Base-by-base conservation (phyloP, 2,113 vertebrate genomes). In the Leucopsar rothschildi region DNA sequence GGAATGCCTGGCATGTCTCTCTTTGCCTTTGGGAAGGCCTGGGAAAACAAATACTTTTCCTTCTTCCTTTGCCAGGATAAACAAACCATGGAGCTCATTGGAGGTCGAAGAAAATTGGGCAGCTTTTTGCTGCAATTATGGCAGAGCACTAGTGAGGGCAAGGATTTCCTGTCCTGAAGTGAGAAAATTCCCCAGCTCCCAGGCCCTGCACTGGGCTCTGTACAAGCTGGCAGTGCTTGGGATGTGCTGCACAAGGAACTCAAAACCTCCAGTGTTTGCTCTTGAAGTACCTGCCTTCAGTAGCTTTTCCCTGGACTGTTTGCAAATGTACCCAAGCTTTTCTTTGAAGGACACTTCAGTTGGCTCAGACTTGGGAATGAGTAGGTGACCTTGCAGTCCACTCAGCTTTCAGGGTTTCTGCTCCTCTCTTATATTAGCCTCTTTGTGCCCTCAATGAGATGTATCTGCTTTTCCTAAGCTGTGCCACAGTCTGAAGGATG, bases 41-140 rank as follows among this genome's bases (percentile, higher is more conserved):
- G 45, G 60, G 37, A 59, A 92, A 81, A 37, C 5, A 88, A 49
- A 73, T 22, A 39, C 6, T 59, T 78, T 39, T 70, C 39, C 19
- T 71, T 86, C 31, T 53, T 82, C 8, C 22, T 12, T 28, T 64
- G 20, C 14, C 42, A 83, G 52, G 52, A 21, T 47, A 86, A 95
- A 45, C 7, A 78, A 86, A 47, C 6, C 42, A 17, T 28, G 15
- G 33, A 37, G 7, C 37, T 56, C 23, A 8, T 29, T 44, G 52
- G 29, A 57, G 12, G 11, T 7, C 0, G 0, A 50, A 63, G 28
- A 29, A 63, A 78, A 45, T 1, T 5, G 24, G 47, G 31, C 15
- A 64, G 15, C 2, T 59, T 90, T 75, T 68, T 84, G 13, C 42
- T 61, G 29, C 47, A 55, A 2, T 37, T 56, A 19, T n/a, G 33